A percentile compares a stretch with the other conserved stretches of the same genome.
Conservation (phyloP, 1,140 invertebrate species). For the Probaryconus sp. region DNA sequence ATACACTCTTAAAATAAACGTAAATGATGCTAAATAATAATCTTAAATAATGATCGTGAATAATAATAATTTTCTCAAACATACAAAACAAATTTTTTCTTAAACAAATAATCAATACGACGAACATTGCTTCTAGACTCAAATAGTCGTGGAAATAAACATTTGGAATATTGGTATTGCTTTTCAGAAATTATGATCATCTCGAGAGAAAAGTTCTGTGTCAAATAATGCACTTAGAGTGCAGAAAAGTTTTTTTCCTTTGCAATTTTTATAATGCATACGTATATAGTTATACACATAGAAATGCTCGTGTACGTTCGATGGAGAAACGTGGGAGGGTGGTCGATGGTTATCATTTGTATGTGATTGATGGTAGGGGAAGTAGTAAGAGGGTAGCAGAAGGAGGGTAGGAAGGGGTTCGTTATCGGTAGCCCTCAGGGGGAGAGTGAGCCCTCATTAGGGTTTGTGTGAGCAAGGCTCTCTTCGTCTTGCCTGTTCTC, state of each 20-base stretch:
- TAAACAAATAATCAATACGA: too few relatives aligned
- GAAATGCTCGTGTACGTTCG: conserved; percentile 57
- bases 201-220: conserved; percentile 8
- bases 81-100: too few relatives aligned
- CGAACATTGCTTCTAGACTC: too few relatives aligned
- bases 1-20: too few relatives aligned
- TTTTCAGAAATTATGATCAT: conserved; percentile 17
- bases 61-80: too few relatives aligned
- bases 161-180: conserved; percentile 3
- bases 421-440: conserved; percentile 65
- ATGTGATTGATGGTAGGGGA: conserved; percentile 61
- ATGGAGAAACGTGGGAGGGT: conserved; percentile 53
- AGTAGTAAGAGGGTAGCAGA: conserved; percentile 48
- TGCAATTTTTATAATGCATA: conserved; percentile 27
- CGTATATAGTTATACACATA: conserved; percentile 32
- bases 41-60: too few relatives aligned
- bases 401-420: conserved; percentile 55
- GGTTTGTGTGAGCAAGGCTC: conserved; percentile 64
- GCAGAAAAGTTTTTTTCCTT: conserved; percentile 31
- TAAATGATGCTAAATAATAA: too few relatives aligned
- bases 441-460: conserved; percentile 68
- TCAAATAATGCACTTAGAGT: conserved; percentile 10
- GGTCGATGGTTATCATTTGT: conserved; percentile 67
- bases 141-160: neutral
- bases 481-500: conserved; percentile 23